Percentiles rank a stretch among this genome's conserved stretches.
Evolutionary conservation across 2,888 invertebrate species (phyloP).

Genomic region (Drosophila suboccidentalis): DNA sequence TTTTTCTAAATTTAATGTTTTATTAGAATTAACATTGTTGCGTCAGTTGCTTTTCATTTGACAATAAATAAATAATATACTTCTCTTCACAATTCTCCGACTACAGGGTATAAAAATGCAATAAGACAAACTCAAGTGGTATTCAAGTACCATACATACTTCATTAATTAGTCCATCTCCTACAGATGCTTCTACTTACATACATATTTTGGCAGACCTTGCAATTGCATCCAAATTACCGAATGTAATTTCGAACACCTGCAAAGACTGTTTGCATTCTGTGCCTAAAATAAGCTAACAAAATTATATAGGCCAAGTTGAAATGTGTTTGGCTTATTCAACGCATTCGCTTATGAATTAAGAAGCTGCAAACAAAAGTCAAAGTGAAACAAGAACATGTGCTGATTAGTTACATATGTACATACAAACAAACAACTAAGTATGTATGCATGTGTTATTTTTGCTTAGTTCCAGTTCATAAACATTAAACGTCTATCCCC

Average conservation of each 20-base stretch:
- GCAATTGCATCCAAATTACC: constrained; percentile 33
- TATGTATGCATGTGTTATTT: constrained; percentile 32
- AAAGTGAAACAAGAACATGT: constrained; percentile 47
- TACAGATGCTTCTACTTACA: constrained; percentile 34
- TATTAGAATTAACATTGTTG: no score
- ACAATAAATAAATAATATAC: not conserved
- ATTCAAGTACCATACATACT: not conserved
- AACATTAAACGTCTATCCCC: constrained; percentile 32
- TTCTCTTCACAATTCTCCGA: not conserved
- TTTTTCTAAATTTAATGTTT: no score
- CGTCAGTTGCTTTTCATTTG: no score
- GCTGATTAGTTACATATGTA: constrained; percentile 26
- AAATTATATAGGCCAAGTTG: constrained; percentile 21
- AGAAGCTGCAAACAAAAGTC: constrained; percentile 24
- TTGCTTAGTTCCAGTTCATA: constrained; percentile 33
- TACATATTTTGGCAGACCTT: constrained; percentile 40
- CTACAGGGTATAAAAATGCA: constrained; percentile 16
- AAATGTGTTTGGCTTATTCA: constrained; percentile 23
- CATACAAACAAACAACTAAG: constrained; percentile 11
- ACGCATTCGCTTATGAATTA: constrained; percentile 28
- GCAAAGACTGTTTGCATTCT: constrained; percentile 30
- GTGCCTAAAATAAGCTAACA: constrained; percentile 10
- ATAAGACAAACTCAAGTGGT: constrained; percentile 3
- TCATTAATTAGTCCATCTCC: constrained; percentile 5
- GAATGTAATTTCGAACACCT: constrained; percentile 46